Conservation (phyloP, 1,140 invertebrate genomes). For the Drosophila nasuta region DNA sequence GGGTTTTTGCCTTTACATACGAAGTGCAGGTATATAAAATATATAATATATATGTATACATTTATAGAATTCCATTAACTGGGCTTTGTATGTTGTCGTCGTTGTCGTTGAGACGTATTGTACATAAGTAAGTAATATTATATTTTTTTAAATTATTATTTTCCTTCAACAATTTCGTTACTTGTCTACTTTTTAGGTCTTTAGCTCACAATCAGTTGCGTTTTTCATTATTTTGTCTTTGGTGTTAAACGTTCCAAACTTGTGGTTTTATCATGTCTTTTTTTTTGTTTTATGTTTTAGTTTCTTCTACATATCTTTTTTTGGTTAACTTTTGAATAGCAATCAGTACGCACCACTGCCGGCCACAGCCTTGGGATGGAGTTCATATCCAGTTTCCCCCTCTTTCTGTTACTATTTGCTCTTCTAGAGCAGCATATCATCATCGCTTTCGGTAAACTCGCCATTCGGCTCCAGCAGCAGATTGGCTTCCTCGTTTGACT, state of each 20-base stretch:
- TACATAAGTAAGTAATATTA: conserved; percentile 57
- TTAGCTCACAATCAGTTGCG: conserved; percentile 64
- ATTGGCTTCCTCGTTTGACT: conserved; percentile 80
- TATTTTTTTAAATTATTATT: conserved; percentile 36
- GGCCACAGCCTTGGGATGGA: conserved; percentile 10
- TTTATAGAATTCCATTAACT: conserved; percentile 57
- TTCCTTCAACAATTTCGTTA: conserved; percentile 9
- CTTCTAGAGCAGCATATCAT: conserved; percentile 80
- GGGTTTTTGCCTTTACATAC: conserved; percentile 46
- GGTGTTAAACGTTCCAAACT: conserved; percentile 63
- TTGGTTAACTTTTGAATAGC: conserved; percentile 49
- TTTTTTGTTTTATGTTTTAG: conserved; percentile 59
- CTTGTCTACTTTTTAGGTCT: conserved; percentile 9
- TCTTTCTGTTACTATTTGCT: not conserved
- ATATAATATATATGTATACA: conserved; percentile 65
- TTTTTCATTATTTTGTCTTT: conserved; percentile 65
- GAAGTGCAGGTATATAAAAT: conserved; percentile 71
- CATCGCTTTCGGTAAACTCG: conserved; percentile 81
- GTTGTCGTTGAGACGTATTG: conserved; percentile 67
- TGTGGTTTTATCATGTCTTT: conserved; percentile 55
- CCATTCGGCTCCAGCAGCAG: conserved; percentile 78
- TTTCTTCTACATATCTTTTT: conserved; percentile 22
- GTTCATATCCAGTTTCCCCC: not conserved
- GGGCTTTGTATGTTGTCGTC: conserved; percentile 42
- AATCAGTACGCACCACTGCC: conserved; percentile 44